These are phyloP conservation scores for Dendropsophus ebraccatus DNA, from an alignment of 2,113 vertebrate species.

Conservation along the genomic window DNA sequence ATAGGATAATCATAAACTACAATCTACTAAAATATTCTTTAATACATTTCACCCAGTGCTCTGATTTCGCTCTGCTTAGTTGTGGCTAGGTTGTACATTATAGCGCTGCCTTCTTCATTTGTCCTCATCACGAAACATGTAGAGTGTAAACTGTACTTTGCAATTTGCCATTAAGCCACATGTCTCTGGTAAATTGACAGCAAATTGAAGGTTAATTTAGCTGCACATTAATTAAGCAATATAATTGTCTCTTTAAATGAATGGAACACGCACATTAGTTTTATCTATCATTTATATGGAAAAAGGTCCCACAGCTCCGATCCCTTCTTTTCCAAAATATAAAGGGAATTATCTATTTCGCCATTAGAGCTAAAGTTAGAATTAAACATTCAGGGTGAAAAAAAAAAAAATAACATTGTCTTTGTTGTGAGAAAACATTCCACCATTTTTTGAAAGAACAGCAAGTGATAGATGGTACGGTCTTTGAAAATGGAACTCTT, in stretches of 20 bases:
- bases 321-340: slow-evolving; percentile 10
- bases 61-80: neutral
- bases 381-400: slow-evolving; percentile 4
- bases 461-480: neutral
- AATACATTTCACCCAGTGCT: neutral
- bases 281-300: slow-evolving; percentile 12
- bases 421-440: slow-evolving; percentile 36
- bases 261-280: slow-evolving; percentile 3
- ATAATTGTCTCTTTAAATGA: slow-evolving; percentile 14
- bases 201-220: slow-evolving; percentile 7
- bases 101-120: neutral
- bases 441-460: slow-evolving; percentile 24
- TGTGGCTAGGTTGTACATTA: neutral
- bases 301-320: slow-evolving; percentile 3
- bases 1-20: neutral
- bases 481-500: slow-evolving; percentile 35
- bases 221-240: slow-evolving; percentile 2
- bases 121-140: neutral
- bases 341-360: slow-evolving; percentile 24
- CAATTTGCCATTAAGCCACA: neutral
- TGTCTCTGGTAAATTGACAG: neutral
- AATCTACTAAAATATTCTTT: neutral
- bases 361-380: neutral
- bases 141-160: neutral
- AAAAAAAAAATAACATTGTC: neutral